Percentiles rank a stretch among this genome's conserved stretches.
phyloP scores from a whole-genome alignment of 2,113 vertebrate genomes.

The Terrapene triunguis region DNA sequence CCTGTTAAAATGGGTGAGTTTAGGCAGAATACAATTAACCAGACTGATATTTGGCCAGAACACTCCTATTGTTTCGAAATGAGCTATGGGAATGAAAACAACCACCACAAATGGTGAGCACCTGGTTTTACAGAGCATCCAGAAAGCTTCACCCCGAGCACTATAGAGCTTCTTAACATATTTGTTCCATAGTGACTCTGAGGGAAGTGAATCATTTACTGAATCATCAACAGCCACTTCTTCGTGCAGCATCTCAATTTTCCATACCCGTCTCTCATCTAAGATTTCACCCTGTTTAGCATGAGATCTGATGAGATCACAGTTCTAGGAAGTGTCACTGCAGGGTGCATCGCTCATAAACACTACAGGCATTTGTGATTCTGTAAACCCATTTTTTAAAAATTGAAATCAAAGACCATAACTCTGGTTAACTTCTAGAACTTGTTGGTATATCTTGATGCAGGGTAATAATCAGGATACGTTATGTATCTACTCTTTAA shows the following conservation, averaged over 20 bases:
- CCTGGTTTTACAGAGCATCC: neutral
- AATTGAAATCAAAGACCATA: no score
- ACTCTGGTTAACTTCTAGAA: no score
- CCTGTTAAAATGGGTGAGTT: neutral
- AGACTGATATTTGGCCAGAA: neutral
- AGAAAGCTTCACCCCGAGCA: neutral
- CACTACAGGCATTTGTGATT: neutral
- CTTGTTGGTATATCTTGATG: no score
- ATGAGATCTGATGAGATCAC: neutral
- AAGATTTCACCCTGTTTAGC: neutral
- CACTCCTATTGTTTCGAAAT: neutral
- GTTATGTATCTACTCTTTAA: no score
- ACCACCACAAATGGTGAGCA: neutral
- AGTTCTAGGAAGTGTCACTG: neutral
- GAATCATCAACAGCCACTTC: neutral
- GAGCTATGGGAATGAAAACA: neutral
- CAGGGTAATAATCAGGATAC: no score
- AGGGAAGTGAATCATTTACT: neutral
- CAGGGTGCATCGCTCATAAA: neutral
- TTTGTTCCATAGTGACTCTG: neutral
- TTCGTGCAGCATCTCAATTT: neutral
- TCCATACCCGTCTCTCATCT: neutral
- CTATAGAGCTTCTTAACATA: neutral
- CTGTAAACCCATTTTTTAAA: no score
- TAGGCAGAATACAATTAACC: neutral